phyloP scores from a whole-genome alignment of 1,140 invertebrate species.

The Apis cerana region DNA sequence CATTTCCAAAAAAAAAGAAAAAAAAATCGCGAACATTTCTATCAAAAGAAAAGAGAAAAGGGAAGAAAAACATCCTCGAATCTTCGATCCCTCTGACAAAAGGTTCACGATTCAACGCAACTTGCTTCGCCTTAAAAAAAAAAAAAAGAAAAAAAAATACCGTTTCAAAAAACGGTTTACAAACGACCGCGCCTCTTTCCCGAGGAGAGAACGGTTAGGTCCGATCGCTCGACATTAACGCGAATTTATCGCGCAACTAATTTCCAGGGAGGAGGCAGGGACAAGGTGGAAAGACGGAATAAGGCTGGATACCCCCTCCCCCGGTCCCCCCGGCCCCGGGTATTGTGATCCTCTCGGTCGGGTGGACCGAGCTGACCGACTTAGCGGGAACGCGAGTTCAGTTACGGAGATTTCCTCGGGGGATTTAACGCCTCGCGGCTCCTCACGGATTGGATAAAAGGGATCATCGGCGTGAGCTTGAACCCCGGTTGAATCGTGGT shows the following conservation, averaged over 20 bases:
- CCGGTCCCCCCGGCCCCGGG: slow-evolving; percentile 25
- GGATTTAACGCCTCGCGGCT: slow-evolving; percentile 74
- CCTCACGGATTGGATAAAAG: slow-evolving; percentile 65
- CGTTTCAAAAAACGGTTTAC: background rate
- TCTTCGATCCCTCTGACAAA: too few species aligned
- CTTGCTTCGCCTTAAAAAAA: too few species aligned
- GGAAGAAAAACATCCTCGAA: too few species aligned
- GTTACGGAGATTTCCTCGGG: slow-evolving; percentile 61
- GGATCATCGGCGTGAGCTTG: slow-evolving; percentile 63
- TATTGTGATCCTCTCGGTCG: slow-evolving; percentile 67
- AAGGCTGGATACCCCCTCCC: slow-evolving; percentile 30
- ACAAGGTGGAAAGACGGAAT: slow-evolving; percentile 13
- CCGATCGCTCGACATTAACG: slow-evolving; percentile 63
- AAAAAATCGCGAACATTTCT: too few species aligned
- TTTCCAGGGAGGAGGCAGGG: slow-evolving; percentile 38
- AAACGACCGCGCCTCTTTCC: background rate
- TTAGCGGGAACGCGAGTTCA: slow-evolving; percentile 61
- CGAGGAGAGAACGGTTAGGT: slow-evolving; percentile 4
- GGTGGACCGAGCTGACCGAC: slow-evolving; percentile 70
- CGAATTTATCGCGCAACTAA: slow-evolving; percentile 66
- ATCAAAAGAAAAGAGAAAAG: too few species aligned
- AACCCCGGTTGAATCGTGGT: slow-evolving; percentile 61
- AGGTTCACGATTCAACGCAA: too few species aligned
- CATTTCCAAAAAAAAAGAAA: too few species aligned
- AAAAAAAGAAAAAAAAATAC: too few species aligned